These are phyloP conservation scores for Leptinotarsa defecta DNA, from an alignment of 1,140 invertebrate genomes.

Conservation along the genomic window DNA sequence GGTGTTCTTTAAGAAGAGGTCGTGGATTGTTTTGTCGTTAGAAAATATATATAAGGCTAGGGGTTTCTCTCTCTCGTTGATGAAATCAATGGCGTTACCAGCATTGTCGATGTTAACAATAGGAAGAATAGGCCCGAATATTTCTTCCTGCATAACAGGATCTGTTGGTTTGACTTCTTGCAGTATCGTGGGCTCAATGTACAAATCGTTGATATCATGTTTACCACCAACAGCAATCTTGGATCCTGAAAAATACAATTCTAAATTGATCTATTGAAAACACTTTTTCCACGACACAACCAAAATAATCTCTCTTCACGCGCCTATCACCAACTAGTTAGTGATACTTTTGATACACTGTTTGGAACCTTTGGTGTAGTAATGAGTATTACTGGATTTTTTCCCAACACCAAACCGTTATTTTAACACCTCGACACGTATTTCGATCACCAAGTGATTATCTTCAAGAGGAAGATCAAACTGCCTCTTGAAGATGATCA, in stretches of 20 bases:
- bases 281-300: too few species aligned
- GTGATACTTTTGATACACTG: too few species aligned
- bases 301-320: too few species aligned
- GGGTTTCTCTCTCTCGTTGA: slow-evolving; percentile 85
- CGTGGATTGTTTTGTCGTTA: slow-evolving; percentile 61
- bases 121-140: slow-evolving; percentile 94
- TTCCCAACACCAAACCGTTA: too few species aligned
- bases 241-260: slow-evolving; percentile 1
- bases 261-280: too few species aligned
- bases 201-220: slow-evolving; percentile 61
- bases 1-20: slow-evolving; percentile 71
- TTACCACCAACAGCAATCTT: slow-evolving; percentile 78
- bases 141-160: slow-evolving; percentile 68
- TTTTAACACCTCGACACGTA: too few species aligned
- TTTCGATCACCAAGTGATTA: too few species aligned
- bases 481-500: too few species aligned
- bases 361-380: too few species aligned
- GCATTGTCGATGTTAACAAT: slow-evolving; percentile 81
- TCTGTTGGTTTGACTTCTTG: slow-evolving; percentile 16
- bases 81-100: slow-evolving; percentile 87
- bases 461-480: too few species aligned
- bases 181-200: slow-evolving; percentile 19
- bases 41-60: slow-evolving; percentile 83
- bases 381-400: too few species aligned
- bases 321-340: too few species aligned